phyloP scores from a whole-genome alignment of 2,888 invertebrate genomes.

The Agrotis clavis region DNA sequence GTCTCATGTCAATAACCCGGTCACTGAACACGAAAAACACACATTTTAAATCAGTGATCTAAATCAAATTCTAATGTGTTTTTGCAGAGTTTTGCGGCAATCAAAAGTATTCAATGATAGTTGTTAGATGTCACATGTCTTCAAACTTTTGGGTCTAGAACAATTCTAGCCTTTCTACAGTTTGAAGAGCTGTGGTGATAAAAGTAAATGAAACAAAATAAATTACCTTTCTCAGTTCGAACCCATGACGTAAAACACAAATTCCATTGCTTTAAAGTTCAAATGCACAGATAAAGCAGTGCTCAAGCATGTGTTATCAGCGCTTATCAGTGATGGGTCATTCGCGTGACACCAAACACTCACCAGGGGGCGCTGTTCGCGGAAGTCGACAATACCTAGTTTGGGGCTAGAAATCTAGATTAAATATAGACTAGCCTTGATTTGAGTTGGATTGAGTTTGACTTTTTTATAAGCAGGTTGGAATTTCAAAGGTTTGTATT shows the following conservation, averaged over 20 bases:
- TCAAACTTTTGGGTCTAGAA: too few species aligned
- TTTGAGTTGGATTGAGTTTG: conserved; percentile 31
- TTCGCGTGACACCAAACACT: conserved; percentile 69
- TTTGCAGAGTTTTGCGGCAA: too few species aligned
- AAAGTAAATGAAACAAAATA: too few species aligned
- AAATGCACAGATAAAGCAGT: conserved; percentile 32
- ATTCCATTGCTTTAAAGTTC: conserved; percentile 4
- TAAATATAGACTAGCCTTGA: conserved; percentile 43
- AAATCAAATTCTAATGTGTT: too few species aligned
- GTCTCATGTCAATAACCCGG: too few species aligned
- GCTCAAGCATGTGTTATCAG: conserved; percentile 46
- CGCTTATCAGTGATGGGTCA: conserved; percentile 67
- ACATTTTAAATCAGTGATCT: too few species aligned
- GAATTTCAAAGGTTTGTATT: neutral
- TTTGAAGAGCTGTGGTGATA: too few species aligned
- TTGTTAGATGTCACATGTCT: too few species aligned
- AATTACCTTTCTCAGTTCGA: too few species aligned
- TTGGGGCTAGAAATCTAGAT: conserved; percentile 48
- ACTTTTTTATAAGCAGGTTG: conserved; percentile 7
- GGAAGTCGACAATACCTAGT: conserved; percentile 62
- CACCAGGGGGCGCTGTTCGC: conserved; percentile 59
- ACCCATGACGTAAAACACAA: conserved; percentile 1
- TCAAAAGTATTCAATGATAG: too few species aligned
- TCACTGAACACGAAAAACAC: too few species aligned
- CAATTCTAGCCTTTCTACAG: too few species aligned